Evolutionary conservation across 1,140 invertebrate species (phyloP).

Genomic region (Heliconius hewitsoni): DNA sequence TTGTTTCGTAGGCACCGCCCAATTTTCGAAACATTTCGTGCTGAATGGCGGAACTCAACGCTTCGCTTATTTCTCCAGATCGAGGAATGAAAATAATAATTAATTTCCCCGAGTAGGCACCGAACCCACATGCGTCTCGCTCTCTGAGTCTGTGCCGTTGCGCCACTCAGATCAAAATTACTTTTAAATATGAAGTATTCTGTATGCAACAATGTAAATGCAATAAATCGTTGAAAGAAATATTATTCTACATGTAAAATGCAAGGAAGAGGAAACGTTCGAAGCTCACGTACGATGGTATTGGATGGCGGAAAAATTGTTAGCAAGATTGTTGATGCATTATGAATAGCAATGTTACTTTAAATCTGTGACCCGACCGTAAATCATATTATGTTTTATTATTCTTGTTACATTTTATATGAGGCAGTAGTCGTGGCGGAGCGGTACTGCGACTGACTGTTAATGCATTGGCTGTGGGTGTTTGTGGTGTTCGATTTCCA

Average conservation of each 20-base stretch:
- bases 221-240: conserved; percentile 12
- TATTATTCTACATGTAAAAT: conserved; percentile 5
- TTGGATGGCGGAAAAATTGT: conserved; percentile 11
- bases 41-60: too few species aligned
- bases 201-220: background rate
- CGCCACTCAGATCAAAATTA: background rate
- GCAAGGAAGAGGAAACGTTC: conserved; percentile 10
- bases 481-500: background rate
- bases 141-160: too few species aligned
- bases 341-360: conserved; percentile 6
- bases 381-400: conserved; percentile 4
- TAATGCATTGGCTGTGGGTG: background rate
- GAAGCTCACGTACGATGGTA: background rate
- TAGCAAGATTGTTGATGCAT: conserved; percentile 10
- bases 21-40: too few species aligned
- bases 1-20: too few species aligned
- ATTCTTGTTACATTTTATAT: conserved; percentile 2
- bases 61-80: too few species aligned
- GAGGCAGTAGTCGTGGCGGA: background rate
- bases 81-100: too few species aligned
- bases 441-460: background rate
- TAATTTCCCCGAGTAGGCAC: too few species aligned
- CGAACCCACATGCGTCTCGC: too few species aligned
- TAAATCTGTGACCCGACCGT: background rate
- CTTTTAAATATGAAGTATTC: background rate